Evolutionary conservation across 2,113 vertebrate species (phyloP).

Genomic region (Callionymus lyra): DNA sequence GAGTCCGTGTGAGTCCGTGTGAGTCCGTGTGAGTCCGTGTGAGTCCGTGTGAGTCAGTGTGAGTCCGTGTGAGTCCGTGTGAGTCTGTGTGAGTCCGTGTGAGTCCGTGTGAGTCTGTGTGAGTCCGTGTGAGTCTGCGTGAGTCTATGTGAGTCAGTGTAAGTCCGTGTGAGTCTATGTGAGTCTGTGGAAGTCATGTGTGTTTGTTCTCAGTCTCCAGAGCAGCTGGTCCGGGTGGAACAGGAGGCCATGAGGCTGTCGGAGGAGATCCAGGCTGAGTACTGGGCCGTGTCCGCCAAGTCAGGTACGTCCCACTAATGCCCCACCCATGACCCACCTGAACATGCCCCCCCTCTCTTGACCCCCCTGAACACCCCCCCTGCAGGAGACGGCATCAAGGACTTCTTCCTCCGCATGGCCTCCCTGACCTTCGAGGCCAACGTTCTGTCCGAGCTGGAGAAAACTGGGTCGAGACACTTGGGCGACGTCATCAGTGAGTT

Average conservation of each 20-base stretch:
- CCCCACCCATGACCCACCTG: too few species aligned
- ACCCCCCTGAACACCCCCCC: not conserved
- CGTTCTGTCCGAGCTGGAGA: conserved; percentile 84
- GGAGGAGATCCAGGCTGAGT: conserved; percentile 89
- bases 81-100: conserved; percentile 77
- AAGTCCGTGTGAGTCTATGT: conserved; percentile 55
- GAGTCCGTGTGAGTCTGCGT: conserved; percentile 73
- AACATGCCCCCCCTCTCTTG: too few species aligned
- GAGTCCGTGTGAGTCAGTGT: conserved; percentile 74
- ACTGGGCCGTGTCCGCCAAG: conserved; percentile 89
- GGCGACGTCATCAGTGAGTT: conserved; percentile 88
- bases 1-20: conserved; percentile 73
- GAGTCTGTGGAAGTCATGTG: too few species aligned
- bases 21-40: conserved; percentile 73
- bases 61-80: conserved; percentile 55
- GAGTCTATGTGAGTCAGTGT: conserved; percentile 78
- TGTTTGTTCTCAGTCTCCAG: conserved; percentile 64
- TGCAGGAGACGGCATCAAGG: conserved; percentile 80
- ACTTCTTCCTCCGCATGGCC: conserved; percentile 89
- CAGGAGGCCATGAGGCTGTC: conserved; percentile 82
- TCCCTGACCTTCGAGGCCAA: conserved; percentile 85
- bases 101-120: conserved; percentile 73
- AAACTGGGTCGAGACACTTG: conserved; percentile 62
- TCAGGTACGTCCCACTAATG: conserved; percentile 69
- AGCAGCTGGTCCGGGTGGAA: conserved; percentile 75